These are phyloP conservation scores for Takifugu ocellatus DNA, from an alignment of 2,797 vertebrate genomes.

Conservation along the genomic window DNA sequence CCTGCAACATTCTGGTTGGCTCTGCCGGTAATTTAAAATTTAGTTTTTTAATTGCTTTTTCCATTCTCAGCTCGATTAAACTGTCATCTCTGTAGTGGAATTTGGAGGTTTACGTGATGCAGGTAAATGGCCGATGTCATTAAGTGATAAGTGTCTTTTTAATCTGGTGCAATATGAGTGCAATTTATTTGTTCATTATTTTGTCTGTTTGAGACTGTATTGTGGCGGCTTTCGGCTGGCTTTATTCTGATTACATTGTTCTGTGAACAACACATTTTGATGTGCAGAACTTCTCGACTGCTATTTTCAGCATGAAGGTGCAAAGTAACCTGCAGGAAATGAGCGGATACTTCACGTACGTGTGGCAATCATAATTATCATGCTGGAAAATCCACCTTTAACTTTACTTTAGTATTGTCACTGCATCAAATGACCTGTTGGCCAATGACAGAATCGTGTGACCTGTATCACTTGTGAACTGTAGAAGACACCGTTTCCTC, in stretches of 20 bases:
- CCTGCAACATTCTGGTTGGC: too few relatives aligned
- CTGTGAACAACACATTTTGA: slow-evolving; percentile 4
- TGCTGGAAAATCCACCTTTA: too few relatives aligned
- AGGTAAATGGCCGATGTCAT: slow-evolving; percentile 14
- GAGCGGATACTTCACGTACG: too few relatives aligned
- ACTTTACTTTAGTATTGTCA: not conserved
- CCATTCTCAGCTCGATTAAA: not conserved
- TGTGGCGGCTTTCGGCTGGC: not conserved
- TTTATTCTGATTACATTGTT: slow-evolving; percentile 2
- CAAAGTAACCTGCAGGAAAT: slow-evolving; percentile 8
- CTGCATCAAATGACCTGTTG: slow-evolving; percentile 10
- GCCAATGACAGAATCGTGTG: slow-evolving; percentile 6
- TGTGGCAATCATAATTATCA: too few relatives aligned
- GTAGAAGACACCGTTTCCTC: too few relatives aligned
- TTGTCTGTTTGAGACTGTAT: slow-evolving; percentile 1
- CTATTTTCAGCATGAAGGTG: slow-evolving; percentile 16
- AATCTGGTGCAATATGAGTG: slow-evolving; percentile 8
- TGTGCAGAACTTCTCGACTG: slow-evolving; percentile 15
- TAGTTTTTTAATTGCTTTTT: not conserved
- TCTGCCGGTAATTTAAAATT: too few relatives aligned
- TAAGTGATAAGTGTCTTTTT: slow-evolving; percentile 12
- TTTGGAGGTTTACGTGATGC: slow-evolving; percentile 12
- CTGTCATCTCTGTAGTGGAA: not conserved
- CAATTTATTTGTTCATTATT: slow-evolving; percentile 5
- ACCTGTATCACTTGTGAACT: too few relatives aligned